Evolutionary conservation across 2,113 vertebrate species (phyloP).

Genomic region (Grantiella picta): DNA sequence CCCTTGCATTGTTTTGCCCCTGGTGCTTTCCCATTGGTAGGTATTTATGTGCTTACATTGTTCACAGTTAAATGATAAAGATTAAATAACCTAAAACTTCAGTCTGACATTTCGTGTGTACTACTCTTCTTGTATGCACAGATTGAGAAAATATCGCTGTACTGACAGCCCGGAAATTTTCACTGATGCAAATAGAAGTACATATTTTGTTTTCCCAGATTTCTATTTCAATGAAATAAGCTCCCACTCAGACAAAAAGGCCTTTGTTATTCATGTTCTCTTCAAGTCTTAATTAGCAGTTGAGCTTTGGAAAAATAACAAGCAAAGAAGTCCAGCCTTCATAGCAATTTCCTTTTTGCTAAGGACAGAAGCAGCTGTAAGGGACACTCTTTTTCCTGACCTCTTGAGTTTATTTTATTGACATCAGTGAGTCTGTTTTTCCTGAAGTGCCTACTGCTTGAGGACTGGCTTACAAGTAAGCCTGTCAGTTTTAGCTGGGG

Average conservation of each 20-base stretch:
- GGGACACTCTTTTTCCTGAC: not conserved
- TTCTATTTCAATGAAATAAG: not conserved
- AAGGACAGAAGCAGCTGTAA: not conserved
- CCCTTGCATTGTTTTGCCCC: accelerated
- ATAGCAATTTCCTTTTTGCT: not conserved
- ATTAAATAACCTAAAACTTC: not conserved
- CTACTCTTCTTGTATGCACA: not conserved
- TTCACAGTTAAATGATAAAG: not conserved
- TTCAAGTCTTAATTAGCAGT: not conserved
- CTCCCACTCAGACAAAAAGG: not conserved
- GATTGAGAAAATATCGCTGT: not conserved
- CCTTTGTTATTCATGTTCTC: not conserved
- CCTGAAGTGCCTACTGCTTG: not conserved
- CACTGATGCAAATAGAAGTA: not conserved
- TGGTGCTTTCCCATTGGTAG: not conserved
- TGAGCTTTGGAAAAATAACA: not conserved
- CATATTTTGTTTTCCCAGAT: not conserved
- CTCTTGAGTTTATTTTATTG: not conserved
- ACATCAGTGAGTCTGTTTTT: not conserved
- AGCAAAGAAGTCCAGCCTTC: not conserved
- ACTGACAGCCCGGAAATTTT: not conserved
- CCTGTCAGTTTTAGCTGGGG: not conserved
- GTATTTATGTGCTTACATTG: not conserved
- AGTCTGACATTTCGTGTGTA: not conserved
- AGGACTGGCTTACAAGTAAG: not conserved